phyloP scores from a whole-genome alignment of 2,113 vertebrate species.

The Thermophis baileyi region DNA sequence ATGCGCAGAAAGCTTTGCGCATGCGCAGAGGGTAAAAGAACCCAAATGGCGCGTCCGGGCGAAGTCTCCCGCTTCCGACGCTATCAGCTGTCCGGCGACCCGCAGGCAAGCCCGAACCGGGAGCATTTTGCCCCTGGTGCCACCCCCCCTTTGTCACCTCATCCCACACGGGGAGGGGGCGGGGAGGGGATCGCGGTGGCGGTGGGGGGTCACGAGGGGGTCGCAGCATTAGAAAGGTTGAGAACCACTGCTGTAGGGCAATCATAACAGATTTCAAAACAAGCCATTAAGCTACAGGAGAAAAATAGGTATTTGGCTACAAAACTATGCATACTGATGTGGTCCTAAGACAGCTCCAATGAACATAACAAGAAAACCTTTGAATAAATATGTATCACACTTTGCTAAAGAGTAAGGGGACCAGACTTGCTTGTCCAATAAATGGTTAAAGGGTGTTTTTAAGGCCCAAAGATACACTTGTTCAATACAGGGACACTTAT shows the following conservation, averaged over 20 bases:
- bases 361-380: neutral
- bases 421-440: neutral
- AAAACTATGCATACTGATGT: neutral
- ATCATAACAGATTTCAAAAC: neutral
- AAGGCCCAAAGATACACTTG: neutral
- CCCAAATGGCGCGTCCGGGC: no score
- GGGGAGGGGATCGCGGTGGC: no score
- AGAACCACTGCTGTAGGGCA: neutral
- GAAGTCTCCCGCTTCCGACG: no score
- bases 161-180: no score
- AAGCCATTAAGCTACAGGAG: neutral
- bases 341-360: neutral
- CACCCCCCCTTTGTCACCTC: no score
- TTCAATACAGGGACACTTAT: neutral
- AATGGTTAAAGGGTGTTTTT: neutral
- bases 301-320: neutral
- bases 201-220: no score
- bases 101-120: no score
- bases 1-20: no score
- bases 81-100: no score
- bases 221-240: no score
- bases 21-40: no score
- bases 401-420: neutral
- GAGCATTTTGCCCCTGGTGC: no score
- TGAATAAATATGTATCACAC: neutral